Conservation (phyloP, 1,140 invertebrate genomes). For the Capitella teleta region DNA sequence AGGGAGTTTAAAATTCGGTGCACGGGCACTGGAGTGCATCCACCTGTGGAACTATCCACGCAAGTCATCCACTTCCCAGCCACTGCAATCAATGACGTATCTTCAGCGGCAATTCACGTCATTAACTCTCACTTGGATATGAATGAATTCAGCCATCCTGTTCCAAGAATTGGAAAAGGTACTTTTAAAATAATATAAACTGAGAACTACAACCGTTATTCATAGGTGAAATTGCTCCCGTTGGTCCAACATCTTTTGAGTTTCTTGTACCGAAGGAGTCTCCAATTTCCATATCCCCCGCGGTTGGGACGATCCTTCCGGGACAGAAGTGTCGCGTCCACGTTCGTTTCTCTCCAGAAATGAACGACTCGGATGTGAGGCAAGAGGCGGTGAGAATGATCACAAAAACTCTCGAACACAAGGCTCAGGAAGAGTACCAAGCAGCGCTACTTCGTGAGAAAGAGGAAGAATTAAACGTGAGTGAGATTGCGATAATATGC, state of each 20-base stretch:
- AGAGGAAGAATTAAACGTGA: no score
- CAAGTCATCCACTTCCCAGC: constrained; percentile 37
- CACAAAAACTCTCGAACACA: constrained; percentile 18
- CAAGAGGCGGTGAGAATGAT: constrained; percentile 30
- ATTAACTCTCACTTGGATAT: constrained; percentile 35
- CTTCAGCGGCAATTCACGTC: constrained; percentile 27
- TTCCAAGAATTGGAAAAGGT: constrained; percentile 36
- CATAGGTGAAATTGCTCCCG: constrained; percentile 36
- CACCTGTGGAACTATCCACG: constrained; percentile 37
- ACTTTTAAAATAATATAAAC: neutral
- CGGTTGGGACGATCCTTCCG: constrained; percentile 40
- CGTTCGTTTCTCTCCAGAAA: constrained; percentile 25
- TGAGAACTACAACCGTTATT: neutral
- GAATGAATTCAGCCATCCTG: constrained; percentile 38
- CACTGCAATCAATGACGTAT: constrained; percentile 34
- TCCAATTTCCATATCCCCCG: constrained; percentile 35
- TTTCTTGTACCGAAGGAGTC: constrained; percentile 34
- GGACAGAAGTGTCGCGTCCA: constrained; percentile 29
- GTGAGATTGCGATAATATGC: no score
- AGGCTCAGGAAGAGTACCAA: constrained; percentile 27
- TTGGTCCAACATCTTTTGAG: constrained; percentile 42
- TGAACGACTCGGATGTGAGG: constrained; percentile 22
- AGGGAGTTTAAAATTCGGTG: constrained; percentile 39
- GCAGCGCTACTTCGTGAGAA: no score
- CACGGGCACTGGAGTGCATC: constrained; percentile 37